Percentiles rank a stretch among this genome's conserved stretches.
Evolutionary conservation across 2,888 invertebrate species (phyloP).

Genomic region (Clitarchus hookeri): DNA sequence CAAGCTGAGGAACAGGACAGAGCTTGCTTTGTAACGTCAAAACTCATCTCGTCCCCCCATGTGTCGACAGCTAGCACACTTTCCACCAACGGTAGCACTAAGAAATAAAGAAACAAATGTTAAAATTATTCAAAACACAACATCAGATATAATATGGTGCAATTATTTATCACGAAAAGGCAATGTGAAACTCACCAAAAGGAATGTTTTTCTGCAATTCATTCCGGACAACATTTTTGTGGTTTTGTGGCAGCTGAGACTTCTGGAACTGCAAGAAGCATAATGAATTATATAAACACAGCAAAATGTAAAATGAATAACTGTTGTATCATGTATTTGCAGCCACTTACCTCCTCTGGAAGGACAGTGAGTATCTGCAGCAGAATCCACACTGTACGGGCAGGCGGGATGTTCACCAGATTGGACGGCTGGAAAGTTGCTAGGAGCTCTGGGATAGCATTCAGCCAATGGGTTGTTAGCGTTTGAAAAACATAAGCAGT

Average conservation of each 20-base stretch:
- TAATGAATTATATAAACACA: not conserved
- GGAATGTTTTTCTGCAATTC: conserved; percentile 53
- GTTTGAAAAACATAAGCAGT: conserved; percentile 81
- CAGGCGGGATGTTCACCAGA: conserved; percentile 63
- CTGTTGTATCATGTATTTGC: not conserved
- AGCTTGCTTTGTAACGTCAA: conserved; percentile 52
- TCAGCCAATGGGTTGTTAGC: conserved; percentile 61
- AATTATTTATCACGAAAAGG: not conserved
- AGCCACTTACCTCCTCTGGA: conserved; percentile 77
- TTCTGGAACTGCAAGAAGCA: conserved; percentile 54
- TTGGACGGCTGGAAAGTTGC: conserved; percentile 61
- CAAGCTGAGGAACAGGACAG: conserved; percentile 64
- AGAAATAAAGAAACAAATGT: conserved; percentile 39
- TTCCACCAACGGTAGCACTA: conserved; percentile 52
- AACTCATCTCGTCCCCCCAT: conserved; percentile 40
- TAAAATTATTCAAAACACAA: not conserved
- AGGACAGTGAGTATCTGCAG: conserved; percentile 84
- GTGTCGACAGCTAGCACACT: conserved; percentile 48
- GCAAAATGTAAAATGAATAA: not conserved
- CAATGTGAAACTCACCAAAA: conserved; percentile 47
- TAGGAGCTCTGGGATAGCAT: conserved; percentile 77
- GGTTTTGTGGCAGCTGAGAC: conserved; percentile 53
- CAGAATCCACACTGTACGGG: conserved; percentile 68
- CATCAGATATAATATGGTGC: not conserved
- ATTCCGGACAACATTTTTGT: conserved; percentile 53